phyloP scores from a whole-genome alignment of 2,113 vertebrate genomes.

The Lanius collurio region DNA sequence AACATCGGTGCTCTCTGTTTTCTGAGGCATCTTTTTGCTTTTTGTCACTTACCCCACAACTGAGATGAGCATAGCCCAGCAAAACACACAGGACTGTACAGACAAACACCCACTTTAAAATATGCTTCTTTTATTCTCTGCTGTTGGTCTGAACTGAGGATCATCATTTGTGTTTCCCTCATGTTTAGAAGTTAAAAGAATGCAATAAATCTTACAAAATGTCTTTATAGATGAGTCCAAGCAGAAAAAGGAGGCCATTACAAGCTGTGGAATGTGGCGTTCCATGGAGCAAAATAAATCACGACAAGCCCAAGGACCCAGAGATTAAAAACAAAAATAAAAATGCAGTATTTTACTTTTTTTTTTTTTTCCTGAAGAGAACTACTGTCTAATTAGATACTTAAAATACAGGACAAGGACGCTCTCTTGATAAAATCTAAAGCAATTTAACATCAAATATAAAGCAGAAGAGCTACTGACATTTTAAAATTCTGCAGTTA shows the following conservation, averaged over 20 bases:
- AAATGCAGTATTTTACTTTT: not conserved
- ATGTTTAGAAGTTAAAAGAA: slow-evolving; percentile 37
- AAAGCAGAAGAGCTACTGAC: not conserved
- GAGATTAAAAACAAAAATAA: not conserved
- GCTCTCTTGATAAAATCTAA: not conserved
- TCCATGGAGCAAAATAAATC: slow-evolving; percentile 47
- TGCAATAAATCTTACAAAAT: slow-evolving; percentile 48
- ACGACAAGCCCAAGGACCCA: not conserved
- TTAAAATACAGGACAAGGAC: not conserved
- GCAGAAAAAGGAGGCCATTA: slow-evolving; percentile 40
- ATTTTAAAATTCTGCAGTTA: not conserved
- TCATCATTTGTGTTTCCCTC: not conserved
- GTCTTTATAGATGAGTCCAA: slow-evolving; percentile 38
- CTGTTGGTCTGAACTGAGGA: slow-evolving; percentile 40
- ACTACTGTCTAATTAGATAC: not conserved
- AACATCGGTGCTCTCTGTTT: not conserved
- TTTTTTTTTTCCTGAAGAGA: not conserved
- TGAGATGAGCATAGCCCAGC: not conserved
- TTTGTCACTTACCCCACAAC: not conserved
- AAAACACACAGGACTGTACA: not conserved
- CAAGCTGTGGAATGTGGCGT: slow-evolving; percentile 28
- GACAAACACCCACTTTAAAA: not conserved
- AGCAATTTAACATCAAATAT: not conserved
- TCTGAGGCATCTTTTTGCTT: not conserved
- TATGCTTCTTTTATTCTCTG: not conserved